These are phyloP conservation scores for Xanthia togata DNA, from an alignment of 2,888 invertebrate species.

Conservation along the genomic window DNA sequence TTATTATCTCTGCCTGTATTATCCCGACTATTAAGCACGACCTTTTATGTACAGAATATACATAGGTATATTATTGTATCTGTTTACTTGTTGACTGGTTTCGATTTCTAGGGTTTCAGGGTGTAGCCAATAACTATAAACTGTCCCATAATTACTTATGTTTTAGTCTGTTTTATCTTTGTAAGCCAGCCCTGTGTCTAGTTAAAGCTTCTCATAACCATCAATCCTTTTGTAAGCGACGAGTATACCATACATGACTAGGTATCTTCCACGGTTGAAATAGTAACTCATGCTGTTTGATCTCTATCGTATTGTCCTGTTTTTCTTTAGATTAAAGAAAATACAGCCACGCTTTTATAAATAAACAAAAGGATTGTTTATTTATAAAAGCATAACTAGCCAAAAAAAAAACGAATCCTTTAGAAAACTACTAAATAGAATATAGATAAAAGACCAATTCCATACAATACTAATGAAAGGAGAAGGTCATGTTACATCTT, in stretches of 20 bases:
- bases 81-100: constrained; percentile 30
- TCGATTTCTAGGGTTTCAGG: background rate
- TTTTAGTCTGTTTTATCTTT: background rate
- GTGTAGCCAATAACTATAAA: background rate
- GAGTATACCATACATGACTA: no score
- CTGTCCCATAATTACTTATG: background rate
- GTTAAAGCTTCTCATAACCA: no score
- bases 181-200: no score
- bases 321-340: background rate
- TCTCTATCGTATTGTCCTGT: background rate
- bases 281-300: background rate
- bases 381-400: constrained; percentile 4
- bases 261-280: no score
- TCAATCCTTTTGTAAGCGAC: background rate
- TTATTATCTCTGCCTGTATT: constrained; percentile 43
- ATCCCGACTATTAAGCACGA: constrained; percentile 34
- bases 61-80: constrained; percentile 21
- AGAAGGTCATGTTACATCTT: constrained; percentile 11
- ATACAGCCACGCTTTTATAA: background rate
- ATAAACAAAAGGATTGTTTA: no score
- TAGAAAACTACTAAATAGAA: background rate
- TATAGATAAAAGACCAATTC: constrained; percentile 9
- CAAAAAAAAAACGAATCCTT: background rate
- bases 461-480: constrained; percentile 18
- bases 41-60: constrained; percentile 23